Percentiles rank a stretch among this genome's conserved stretches.
Conservation (phyloP, 1,140 invertebrate genomes). For the Parapsyche elsis region DNA sequence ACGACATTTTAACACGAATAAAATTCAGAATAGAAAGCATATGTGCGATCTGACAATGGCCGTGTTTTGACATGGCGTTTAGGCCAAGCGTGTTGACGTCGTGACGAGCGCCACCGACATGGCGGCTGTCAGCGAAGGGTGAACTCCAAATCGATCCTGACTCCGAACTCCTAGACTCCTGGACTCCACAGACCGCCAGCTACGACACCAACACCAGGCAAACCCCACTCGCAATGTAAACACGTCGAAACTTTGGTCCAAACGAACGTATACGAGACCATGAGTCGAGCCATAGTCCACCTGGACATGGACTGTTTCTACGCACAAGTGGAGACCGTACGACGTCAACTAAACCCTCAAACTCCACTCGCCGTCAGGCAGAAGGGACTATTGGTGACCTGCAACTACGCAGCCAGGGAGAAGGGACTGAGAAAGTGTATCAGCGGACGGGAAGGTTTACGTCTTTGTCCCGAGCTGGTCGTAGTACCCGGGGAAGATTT, state of each 20-base stretch:
- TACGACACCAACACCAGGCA: not conserved
- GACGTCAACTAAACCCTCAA: constrained; percentile 77
- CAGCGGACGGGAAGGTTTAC: constrained; percentile 75
- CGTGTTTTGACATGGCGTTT: too few relatives aligned
- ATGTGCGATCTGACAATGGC: too few relatives aligned
- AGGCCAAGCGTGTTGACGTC: too few relatives aligned
- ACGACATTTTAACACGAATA: too few relatives aligned
- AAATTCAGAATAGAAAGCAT: too few relatives aligned
- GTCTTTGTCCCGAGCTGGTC: constrained; percentile 75
- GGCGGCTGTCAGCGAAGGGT: too few relatives aligned
- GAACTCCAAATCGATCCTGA: not conserved
- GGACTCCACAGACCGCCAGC: not conserved
- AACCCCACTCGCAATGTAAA: not conserved
- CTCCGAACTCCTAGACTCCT: not conserved
- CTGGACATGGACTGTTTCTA: constrained; percentile 86
- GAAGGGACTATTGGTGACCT: constrained; percentile 82
- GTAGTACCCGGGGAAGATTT: constrained; percentile 82
- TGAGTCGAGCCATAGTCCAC: constrained; percentile 75
- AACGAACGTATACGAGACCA: not conserved
- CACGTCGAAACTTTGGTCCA: not conserved
- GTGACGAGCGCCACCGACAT: too few relatives aligned
- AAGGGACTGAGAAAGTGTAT: constrained; percentile 80
- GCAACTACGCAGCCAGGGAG: constrained; percentile 80
- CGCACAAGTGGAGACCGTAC: constrained; percentile 84
- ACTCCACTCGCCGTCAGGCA: constrained; percentile 82